Conservation (phyloP, 2,888 invertebrate species). For the Belgica antarctica region DNA sequence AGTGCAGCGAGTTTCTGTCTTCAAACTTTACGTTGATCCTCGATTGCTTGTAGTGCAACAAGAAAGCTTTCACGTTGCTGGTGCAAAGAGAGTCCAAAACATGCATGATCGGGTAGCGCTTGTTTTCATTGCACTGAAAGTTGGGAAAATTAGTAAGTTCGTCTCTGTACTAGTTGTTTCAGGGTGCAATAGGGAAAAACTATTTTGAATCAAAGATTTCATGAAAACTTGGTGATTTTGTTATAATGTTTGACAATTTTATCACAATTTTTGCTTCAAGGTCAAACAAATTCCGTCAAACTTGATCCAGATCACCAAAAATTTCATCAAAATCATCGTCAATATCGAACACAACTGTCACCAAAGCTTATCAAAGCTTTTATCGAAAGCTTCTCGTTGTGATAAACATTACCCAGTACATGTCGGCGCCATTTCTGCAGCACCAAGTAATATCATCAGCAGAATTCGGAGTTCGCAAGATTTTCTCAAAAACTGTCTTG, state of each 20-base stretch:
- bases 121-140: slow-evolving; percentile 12
- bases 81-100: slow-evolving; percentile 16
- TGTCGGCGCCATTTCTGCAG: slow-evolving; percentile 26
- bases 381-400: no score
- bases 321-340: neutral
- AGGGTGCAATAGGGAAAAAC: no score
- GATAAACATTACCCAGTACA: slow-evolving; percentile 34
- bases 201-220: no score
- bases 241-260: no score
- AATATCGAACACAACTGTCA: neutral
- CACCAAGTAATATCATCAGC: neutral
- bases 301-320: no score
- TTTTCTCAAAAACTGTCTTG: slow-evolving; percentile 1
- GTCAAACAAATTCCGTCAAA: no score
- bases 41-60: neutral
- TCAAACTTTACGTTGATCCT: slow-evolving; percentile 13
- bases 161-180: no score
- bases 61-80: neutral
- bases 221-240: no score
- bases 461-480: neutral
- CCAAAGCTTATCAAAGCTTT: no score
- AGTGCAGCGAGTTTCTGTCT: slow-evolving; percentile 17
- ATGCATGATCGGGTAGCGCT: slow-evolving; percentile 26
- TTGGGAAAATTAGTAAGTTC: no score
- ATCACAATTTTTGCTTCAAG: no score